A percentile compares a stretch with the other conserved stretches of the same genome.
phyloP scores from a whole-genome alignment of 2,113 vertebrate species.

The Saimiri boliviensis region DNA sequence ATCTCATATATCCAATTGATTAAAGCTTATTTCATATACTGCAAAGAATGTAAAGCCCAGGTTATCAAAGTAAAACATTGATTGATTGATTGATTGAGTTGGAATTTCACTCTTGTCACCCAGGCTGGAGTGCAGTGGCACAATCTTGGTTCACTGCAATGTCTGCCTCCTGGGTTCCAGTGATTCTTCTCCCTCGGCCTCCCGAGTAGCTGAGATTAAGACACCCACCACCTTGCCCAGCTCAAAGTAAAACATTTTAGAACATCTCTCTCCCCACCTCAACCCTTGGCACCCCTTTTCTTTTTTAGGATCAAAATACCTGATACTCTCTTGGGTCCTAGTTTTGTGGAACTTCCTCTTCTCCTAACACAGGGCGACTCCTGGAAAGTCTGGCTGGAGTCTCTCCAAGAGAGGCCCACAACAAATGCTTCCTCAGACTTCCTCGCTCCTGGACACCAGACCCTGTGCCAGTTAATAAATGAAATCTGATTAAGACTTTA shows the following conservation, averaged over 20 bases:
- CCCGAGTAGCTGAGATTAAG: too few relatives aligned
- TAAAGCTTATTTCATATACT: neutral
- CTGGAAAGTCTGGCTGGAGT: neutral
- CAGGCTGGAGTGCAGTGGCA: too few relatives aligned
- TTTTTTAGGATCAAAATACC: neutral
- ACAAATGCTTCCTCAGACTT: neutral
- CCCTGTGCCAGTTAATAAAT: slow-evolving; percentile 47
- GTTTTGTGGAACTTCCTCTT: neutral
- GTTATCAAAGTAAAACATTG: neutral
- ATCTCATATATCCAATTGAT: neutral
- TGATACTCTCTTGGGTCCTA: neutral
- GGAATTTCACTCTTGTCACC: too few relatives aligned
- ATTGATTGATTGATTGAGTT: too few relatives aligned
- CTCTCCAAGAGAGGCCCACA: neutral
- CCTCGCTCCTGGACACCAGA: slow-evolving; percentile 23
- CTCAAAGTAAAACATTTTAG: neutral
- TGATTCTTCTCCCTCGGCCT: too few relatives aligned
- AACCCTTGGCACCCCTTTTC: neutral
- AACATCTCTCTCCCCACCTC: neutral
- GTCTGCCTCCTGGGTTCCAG: too few relatives aligned
- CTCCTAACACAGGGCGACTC: rapidly evolving
- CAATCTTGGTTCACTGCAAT: too few relatives aligned
- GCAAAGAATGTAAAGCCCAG: neutral
- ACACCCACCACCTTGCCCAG: too few relatives aligned
- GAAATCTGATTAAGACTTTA: slow-evolving; percentile 72